Evolutionary conservation across 2,797 vertebrate species (phyloP).

Genomic region (Phalloptychus januarius): DNA sequence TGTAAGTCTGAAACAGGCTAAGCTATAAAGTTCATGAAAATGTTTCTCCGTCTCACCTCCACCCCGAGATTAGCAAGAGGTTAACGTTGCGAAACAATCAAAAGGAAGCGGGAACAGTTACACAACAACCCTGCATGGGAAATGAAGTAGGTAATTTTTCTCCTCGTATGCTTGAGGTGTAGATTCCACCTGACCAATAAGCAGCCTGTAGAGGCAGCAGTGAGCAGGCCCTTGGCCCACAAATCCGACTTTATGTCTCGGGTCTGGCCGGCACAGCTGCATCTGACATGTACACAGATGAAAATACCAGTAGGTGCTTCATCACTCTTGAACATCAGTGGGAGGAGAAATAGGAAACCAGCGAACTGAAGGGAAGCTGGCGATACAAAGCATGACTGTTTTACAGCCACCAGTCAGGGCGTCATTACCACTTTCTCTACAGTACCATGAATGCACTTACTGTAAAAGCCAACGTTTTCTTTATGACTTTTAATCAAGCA

Average conservation of each 20-base stretch:
- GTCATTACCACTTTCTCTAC: conserved; percentile 3
- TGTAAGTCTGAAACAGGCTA: not conserved
- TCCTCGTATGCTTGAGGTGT: conserved; percentile 17
- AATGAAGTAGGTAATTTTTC: conserved; percentile 48
- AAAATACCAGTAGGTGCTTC: conserved; percentile 6
- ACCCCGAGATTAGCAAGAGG: conserved; percentile 38
- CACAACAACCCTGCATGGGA: conserved; percentile 44
- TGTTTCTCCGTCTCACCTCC: conserved; percentile 39
- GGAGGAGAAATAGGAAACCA: conserved; percentile 11
- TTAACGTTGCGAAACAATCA: conserved; percentile 38
- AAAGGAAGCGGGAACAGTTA: conserved; percentile 28
- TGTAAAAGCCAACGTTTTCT: conserved; percentile 12
- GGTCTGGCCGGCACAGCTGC: conserved; percentile 32
- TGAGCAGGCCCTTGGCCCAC: conserved; percentile 13
- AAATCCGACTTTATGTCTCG: conserved; percentile 68
- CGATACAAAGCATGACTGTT: not conserved
- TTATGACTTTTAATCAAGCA: not conserved
- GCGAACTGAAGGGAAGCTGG: conserved; percentile 8
- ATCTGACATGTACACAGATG: conserved; percentile 25
- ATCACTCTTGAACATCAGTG: conserved; percentile 11
- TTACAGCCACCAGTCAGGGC: conserved; percentile 1
- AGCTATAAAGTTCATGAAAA: conserved; percentile 5
- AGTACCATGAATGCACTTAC: not conserved
- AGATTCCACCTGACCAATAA: conserved; percentile 54
- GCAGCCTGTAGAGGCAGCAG: conserved; percentile 23